phyloP scores from a whole-genome alignment of 2,888 invertebrate species.

The Acrobasis consociella region DNA sequence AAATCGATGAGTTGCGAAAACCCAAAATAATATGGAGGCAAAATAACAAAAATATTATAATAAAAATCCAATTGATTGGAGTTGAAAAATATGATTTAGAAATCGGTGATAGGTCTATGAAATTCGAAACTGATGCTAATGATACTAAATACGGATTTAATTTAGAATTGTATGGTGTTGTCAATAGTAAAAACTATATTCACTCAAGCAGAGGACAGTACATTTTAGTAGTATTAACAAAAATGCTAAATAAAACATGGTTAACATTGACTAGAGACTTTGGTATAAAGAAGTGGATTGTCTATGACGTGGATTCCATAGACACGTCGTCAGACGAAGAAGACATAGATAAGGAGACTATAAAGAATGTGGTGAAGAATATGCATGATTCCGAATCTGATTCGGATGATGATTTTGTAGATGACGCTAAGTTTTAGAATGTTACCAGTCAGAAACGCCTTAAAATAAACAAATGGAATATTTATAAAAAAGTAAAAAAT shows the following conservation, averaged over 20 bases:
- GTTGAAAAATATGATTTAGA: slow-evolving; percentile 56
- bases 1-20: slow-evolving; percentile 40
- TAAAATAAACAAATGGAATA: too few species aligned
- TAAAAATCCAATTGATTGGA: slow-evolving; percentile 65
- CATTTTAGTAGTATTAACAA: slow-evolving; percentile 56
- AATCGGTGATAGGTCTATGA: slow-evolving; percentile 49
- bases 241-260: slow-evolving; percentile 62
- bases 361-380: slow-evolving; percentile 40
- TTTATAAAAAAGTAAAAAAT: too few species aligned
- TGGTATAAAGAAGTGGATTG: slow-evolving; percentile 59
- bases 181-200: slow-evolving; percentile 44
- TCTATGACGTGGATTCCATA: slow-evolving; percentile 62
- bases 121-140: slow-evolving; percentile 51
- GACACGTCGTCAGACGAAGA: slow-evolving; percentile 64
- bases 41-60: slow-evolving; percentile 45
- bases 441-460: neutral
- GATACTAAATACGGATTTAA: slow-evolving; percentile 59
- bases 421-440: slow-evolving; percentile 40
- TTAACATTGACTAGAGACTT: slow-evolving; percentile 51
- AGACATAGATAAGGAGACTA: slow-evolving; percentile 30
- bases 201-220: slow-evolving; percentile 66
- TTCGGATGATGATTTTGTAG: slow-evolving; percentile 51
- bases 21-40: slow-evolving; percentile 70
- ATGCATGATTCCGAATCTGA: slow-evolving; percentile 43
- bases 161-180: slow-evolving; percentile 64